Percentiles rank a stretch among this genome's conserved stretches.
Evolutionary conservation across 2,888 invertebrate genomes (phyloP).

Genomic region (Fragum sueziense): DNA sequence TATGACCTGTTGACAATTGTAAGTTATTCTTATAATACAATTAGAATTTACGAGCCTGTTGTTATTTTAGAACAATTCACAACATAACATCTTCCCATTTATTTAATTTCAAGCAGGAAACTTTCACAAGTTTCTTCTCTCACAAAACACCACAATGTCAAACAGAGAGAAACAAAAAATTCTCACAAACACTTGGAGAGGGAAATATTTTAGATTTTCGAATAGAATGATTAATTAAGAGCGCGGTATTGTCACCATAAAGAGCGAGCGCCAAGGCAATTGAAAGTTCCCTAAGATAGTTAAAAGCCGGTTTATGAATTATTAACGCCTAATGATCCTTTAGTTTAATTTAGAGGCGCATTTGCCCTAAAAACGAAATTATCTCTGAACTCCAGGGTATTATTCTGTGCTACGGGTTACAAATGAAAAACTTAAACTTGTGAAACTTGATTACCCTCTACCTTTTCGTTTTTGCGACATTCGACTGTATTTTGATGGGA

Average conservation of each 20-base stretch:
- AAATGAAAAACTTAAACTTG: conserved; percentile 27
- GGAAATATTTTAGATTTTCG: conserved; percentile 14
- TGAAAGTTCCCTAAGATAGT: conserved; percentile 37
- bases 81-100: conserved; percentile 2
- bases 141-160: not conserved
- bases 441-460: conserved; percentile 2
- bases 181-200: not conserved
- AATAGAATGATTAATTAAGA: conserved; percentile 45
- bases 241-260: conserved; percentile 43
- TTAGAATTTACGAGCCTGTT: not conserved
- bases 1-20: not conserved
- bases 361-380: conserved; percentile 36
- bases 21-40: too few species aligned
- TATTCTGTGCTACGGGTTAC: conserved; percentile 21
- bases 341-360: conserved; percentile 52
- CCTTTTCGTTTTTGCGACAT: too few species aligned
- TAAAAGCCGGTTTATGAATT: conserved; percentile 53
- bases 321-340: conserved; percentile 49
- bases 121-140: not conserved
- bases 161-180: not conserved
- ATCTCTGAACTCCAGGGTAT: conserved; percentile 20
- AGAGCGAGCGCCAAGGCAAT: conserved; percentile 40
- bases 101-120: not conserved
- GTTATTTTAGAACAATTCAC: not conserved
- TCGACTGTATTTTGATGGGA: too few species aligned